Evolutionary conservation across 2,888 invertebrate genomes (phyloP).

Genomic region (Tiliacea aurago): DNA sequence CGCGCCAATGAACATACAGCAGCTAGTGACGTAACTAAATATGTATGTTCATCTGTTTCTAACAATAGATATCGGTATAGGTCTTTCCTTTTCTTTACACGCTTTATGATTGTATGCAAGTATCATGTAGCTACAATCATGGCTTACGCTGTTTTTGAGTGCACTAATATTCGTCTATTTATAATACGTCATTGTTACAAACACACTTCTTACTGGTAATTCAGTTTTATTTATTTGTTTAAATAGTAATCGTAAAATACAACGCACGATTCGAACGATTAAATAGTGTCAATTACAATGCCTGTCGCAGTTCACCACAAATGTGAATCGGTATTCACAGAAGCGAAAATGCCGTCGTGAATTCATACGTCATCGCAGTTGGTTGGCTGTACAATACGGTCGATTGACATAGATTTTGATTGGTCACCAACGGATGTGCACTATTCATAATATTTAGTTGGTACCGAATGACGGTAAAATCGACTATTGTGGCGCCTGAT

Average conservation of each 20-base stretch:
- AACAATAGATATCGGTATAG: no score
- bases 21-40: no score
- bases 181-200: no score
- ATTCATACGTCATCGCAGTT: constrained; percentile 26
- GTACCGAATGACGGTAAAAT: constrained; percentile 23
- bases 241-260: neutral
- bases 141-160: no score
- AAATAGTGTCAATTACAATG: constrained; percentile 22
- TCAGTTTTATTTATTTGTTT: no score
- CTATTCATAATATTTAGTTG: constrained; percentile 47
- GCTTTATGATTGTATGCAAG: no score
- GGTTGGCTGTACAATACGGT: constrained; percentile 47
- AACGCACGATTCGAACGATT: neutral
- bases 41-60: no score
- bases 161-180: no score
- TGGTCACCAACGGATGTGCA: constrained; percentile 56
- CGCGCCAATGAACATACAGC: no score
- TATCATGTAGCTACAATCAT: no score
- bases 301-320: constrained; percentile 16
- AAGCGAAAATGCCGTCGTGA: constrained; percentile 30
- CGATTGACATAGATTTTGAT: constrained; percentile 57
- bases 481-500: constrained; percentile 17
- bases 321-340: constrained; percentile 40
- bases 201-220: no score
- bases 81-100: no score